Conservation (phyloP, 2,113 vertebrate genomes). For the Platycercus adscitus region DNA sequence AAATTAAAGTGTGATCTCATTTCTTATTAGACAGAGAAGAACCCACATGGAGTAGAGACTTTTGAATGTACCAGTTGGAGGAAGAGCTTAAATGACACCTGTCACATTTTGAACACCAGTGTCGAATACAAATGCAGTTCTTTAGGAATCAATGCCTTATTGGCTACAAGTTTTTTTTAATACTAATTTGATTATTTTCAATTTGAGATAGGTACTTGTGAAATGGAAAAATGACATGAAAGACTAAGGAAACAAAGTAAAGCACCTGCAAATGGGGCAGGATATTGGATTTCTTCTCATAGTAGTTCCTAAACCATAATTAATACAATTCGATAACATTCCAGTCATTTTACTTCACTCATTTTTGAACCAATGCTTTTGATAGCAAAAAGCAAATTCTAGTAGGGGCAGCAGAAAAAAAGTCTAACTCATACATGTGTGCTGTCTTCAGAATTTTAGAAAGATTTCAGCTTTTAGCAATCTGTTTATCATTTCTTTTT, state of each 20-base stretch:
- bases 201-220: not conserved
- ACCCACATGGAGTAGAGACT: not conserved
- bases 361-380: not conserved
- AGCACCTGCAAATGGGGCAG: not conserved
- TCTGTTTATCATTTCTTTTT: not conserved
- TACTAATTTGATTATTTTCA: not conserved
- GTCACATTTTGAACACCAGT: not conserved
- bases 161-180: fast-evolving
- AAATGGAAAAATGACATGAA: not conserved
- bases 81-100: not conserved
- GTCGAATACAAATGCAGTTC: not conserved
- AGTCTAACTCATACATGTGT: not conserved
- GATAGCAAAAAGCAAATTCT: not conserved
- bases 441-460: not conserved
- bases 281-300: not conserved
- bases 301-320: not conserved
- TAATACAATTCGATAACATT: not conserved
- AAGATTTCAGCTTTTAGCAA: not conserved
- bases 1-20: not conserved
- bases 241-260: not conserved
- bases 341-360: not conserved
- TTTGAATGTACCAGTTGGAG: not conserved
- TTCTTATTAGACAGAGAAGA: not conserved
- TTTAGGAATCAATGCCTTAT: not conserved
- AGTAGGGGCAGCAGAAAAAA: not conserved